These are phyloP conservation scores for Euzetes globulus DNA, from an alignment of 2,888 invertebrate species.

Conservation along the genomic window DNA sequence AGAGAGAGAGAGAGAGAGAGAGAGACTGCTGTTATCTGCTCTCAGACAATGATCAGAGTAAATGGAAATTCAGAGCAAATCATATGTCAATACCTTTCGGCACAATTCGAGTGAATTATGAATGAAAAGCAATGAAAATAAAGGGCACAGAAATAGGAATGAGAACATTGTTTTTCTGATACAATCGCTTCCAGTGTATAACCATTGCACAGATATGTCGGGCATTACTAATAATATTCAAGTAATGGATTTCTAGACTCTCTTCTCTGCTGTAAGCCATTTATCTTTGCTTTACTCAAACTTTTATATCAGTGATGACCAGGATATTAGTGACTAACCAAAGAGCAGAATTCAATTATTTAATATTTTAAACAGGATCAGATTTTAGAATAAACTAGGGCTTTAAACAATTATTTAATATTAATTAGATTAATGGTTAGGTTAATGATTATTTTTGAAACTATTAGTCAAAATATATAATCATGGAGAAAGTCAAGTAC, in stretches of 20 bases:
- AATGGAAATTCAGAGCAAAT: background rate
- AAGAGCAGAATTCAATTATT: too few species aligned
- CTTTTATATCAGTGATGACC: too few species aligned
- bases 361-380: too few species aligned
- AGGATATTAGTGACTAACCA: too few species aligned
- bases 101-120: slow-evolving; percentile 13
- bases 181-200: background rate
- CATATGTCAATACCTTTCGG: slow-evolving; percentile 26
- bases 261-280: background rate
- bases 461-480: too few species aligned
- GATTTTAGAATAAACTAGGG: too few species aligned
- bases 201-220: slow-evolving; percentile 1
- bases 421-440: too few species aligned
- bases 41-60: background rate
- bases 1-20: background rate
- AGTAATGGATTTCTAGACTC: background rate
- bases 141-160: background rate
- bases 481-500: too few species aligned
- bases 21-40: background rate
- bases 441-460: too few species aligned
- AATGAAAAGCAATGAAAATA: background rate
- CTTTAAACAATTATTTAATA: too few species aligned
- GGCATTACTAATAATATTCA: slow-evolving; percentile 4
- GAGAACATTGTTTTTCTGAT: background rate
- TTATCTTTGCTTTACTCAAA: background rate